A percentile compares a stretch with the other conserved stretches of the same genome.
These are phyloP conservation scores for Lepidochrysops patricia DNA, from an alignment of 2,888 invertebrate species.

Conservation along the genomic window DNA sequence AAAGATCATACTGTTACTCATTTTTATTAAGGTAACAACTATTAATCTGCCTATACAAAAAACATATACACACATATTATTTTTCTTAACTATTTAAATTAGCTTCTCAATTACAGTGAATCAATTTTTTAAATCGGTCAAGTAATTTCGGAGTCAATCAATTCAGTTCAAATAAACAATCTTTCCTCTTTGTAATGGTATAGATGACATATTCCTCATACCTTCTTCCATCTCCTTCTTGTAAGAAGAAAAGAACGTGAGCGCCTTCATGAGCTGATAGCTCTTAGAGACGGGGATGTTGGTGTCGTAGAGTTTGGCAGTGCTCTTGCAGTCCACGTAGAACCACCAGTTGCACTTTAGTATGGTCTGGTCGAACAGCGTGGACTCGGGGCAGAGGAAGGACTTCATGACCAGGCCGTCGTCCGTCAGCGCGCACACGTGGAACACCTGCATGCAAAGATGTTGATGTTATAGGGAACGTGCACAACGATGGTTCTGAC, in stretches of 20 bases:
- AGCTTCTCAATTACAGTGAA: too few species aligned
- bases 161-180: too few species aligned
- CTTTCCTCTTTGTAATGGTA: too few species aligned
- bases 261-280: constrained; percentile 91
- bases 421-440: constrained; percentile 91
- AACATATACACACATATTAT: too few species aligned
- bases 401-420: constrained; percentile 93
- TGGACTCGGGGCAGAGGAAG: constrained; percentile 92
- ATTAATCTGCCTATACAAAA: too few species aligned
- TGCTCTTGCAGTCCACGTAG: constrained; percentile 91
- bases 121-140: too few species aligned
- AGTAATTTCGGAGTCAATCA: too few species aligned
- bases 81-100: too few species aligned
- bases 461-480: too few species aligned
- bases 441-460: constrained; percentile 95
- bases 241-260: constrained; percentile 91
- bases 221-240: constrained; percentile 77
- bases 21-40: too few species aligned
- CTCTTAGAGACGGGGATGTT: constrained; percentile 94
- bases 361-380: constrained; percentile 92
- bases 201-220: too few species aligned
- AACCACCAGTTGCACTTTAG: constrained; percentile 96
- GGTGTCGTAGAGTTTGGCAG: constrained; percentile 86
- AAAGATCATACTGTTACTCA: not conserved
- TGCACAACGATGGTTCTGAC: too few species aligned